Conservation (phyloP, 2,797 vertebrate species). For the Euthynnus affinis region DNA sequence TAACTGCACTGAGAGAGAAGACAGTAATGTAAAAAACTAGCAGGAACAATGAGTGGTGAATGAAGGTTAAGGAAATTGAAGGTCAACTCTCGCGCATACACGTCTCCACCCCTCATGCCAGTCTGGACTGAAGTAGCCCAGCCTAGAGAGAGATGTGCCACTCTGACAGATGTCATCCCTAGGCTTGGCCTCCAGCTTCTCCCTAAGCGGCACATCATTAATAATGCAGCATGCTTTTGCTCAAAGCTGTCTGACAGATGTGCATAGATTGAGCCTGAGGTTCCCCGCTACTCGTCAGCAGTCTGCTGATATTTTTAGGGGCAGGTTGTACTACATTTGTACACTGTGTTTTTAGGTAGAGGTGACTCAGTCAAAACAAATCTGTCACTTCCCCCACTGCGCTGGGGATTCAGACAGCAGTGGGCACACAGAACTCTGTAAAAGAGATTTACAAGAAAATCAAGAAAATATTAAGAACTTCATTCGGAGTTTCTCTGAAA, state of each 20-base stretch:
- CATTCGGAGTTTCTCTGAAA: background rate
- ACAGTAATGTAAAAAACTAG: constrained; percentile 46
- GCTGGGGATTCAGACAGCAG: constrained; percentile 7
- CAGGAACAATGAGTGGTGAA: constrained; percentile 46
- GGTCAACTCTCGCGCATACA: constrained; percentile 39
- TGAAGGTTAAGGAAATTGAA: constrained; percentile 56
- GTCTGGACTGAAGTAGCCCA: constrained; percentile 52
- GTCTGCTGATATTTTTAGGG: constrained; percentile 71
- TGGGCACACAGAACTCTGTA: background rate
- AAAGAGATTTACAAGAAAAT: background rate
- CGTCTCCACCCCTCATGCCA: constrained; percentile 15
- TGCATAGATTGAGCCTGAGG: constrained; percentile 73
- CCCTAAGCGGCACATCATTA: constrained; percentile 73
- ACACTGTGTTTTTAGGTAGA: constrained; percentile 49
- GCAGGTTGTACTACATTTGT: constrained; percentile 49
- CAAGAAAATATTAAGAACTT: background rate
- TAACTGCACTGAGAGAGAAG: constrained; percentile 52
- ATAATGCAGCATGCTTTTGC: constrained; percentile 80
- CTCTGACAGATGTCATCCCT: constrained; percentile 74
- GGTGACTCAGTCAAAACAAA: constrained; percentile 59
- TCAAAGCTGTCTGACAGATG: constrained; percentile 80
- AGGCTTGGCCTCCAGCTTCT: constrained; percentile 78
- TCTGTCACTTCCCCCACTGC: constrained; percentile 41
- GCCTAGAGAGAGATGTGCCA: constrained; percentile 61
- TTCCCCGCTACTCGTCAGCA: constrained; percentile 70